Conservation (phyloP, 2,797 vertebrate species). For the Dallia pectoralis region DNA sequence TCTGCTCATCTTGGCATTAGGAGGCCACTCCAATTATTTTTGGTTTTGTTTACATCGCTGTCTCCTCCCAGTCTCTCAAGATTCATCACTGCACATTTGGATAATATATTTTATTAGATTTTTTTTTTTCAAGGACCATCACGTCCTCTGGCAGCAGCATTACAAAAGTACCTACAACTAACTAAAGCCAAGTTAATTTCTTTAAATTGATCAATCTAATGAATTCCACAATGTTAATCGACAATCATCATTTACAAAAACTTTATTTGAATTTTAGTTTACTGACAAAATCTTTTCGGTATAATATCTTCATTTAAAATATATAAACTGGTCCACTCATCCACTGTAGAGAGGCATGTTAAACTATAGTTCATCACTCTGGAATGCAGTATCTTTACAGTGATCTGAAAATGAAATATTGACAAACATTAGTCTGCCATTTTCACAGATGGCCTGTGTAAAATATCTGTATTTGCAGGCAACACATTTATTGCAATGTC, state of each 20-base stretch:
- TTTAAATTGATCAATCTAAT: not conserved
- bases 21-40: not conserved
- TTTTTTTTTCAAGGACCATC: not conserved
- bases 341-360: conserved; percentile 8
- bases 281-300: conserved; percentile 1
- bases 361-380: conserved; percentile 59
- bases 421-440: conserved; percentile 12
- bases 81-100: not conserved
- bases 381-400: conserved; percentile 51
- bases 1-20: not conserved
- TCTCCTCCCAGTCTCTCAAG: not conserved
- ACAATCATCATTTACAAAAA: conserved; percentile 15
- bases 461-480: conserved; percentile 11
- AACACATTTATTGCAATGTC: not conserved
- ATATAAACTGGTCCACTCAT: conserved; percentile 27
- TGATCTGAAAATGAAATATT: conserved; percentile 58
- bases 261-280: conserved; percentile 9
- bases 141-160: not conserved
- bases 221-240: not conserved
- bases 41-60: not conserved
- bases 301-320: not conserved
- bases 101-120: not conserved
- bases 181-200: not conserved
- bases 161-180: not conserved
- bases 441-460: not conserved